phyloP scores from a whole-genome alignment of 37 sponge, comb jelly and placozoan species.

The Ephydatia muelleri region DNA sequence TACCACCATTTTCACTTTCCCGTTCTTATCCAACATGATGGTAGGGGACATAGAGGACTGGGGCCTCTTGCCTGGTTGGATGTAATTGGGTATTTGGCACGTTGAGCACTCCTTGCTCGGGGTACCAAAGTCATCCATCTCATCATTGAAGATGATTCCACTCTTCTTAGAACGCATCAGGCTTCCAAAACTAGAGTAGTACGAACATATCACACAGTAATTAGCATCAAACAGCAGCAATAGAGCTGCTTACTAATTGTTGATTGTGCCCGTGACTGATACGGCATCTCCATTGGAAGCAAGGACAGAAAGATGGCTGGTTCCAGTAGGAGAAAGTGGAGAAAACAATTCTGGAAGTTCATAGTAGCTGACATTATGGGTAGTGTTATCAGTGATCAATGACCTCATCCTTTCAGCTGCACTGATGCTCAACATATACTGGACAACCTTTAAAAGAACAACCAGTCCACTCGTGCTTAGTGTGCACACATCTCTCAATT shows the following conservation, averaged over 20 bases:
- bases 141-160: constrained; percentile 88
- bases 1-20: constrained; percentile 60
- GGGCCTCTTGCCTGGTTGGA: constrained; percentile 80
- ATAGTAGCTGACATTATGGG: constrained; percentile 69
- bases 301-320: constrained; percentile 80
- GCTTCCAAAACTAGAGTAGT: constrained; percentile 71
- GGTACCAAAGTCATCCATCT: constrained; percentile 89
- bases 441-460: constrained; percentile 41
- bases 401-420: constrained; percentile 34
- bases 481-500: not conserved
- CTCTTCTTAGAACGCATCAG: constrained; percentile 45
- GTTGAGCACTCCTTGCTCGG: constrained; percentile 35
- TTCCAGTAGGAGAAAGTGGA: constrained; percentile 29
- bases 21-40: constrained; percentile 46
- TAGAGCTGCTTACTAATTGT: constrained; percentile 63
- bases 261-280: constrained; percentile 79
- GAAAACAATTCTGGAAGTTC: not conserved
- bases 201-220: not conserved
- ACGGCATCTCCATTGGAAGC: constrained; percentile 90
- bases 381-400: constrained; percentile 58
- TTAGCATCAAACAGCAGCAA: too few species aligned
- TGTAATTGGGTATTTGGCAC: constrained; percentile 46
- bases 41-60: constrained; percentile 87
- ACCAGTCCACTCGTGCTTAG: not conserved
- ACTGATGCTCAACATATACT: constrained; percentile 60